Evolutionary conservation across 2,797 vertebrate genomes (phyloP), one percentile per base, ranked within the genome.

Genomic region (Aeoliscus strigatus): DNA sequence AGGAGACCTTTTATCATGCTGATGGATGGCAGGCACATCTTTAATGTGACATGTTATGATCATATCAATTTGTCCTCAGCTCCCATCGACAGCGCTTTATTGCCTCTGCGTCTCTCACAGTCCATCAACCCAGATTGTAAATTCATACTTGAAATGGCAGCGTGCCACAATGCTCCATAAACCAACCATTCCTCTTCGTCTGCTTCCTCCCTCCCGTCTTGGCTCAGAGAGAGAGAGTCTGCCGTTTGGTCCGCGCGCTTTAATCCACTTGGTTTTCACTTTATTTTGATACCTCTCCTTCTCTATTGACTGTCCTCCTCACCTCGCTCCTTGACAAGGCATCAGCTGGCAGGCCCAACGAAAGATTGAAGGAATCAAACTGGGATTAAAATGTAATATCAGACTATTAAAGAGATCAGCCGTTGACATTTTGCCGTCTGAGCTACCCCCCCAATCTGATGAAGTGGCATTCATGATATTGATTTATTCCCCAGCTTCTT

Each of bases 331-430:
- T 64, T 62, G 63, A 56, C 49, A 58, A n/a, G 67, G 31, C 67
- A 35, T 48, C 32, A 2, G 32, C 60, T 51, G 50, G 48, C 53
- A 44, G 47, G 37, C 55, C 14, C 41, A 69, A 77, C 44, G 44
- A 70, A 61, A 59, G 60, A 73, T 39, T 72, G 45, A 69, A 66
- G 75, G 74, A 83, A 81, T 82, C 70, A 83, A 79, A 70, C 66
- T 40, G 60, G 82, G 83, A 87, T 87, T 86, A 84, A 87, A 82
- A 75, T 71, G 73, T 85, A 86, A 87, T 87, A 84, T 84, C 62
- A 79, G 73, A 76, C 86, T 83, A 86, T 87, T 87, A 79, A 82
- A 83, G 70, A 83, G 86, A 88, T 88, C 86, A 87, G 81, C 39
- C 61, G 58, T 30, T 84, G 79, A 87, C 85, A 86, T 86, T 85